These are phyloP conservation scores for Drosophila bocqueti DNA, from an alignment of 1,140 invertebrate species.

Conservation along the genomic window DNA sequence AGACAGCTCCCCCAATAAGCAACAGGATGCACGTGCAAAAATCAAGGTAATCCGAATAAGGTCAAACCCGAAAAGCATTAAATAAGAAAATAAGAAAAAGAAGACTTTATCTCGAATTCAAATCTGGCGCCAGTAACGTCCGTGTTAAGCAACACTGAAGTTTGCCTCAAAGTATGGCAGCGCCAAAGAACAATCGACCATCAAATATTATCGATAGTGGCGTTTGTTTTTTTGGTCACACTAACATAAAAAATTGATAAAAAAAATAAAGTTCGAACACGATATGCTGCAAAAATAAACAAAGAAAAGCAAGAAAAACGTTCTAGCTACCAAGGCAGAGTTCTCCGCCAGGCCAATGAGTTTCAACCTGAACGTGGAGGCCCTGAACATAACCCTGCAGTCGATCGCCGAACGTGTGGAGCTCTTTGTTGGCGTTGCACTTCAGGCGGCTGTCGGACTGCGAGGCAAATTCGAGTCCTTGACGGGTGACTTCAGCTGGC, in stretches of 20 bases:
- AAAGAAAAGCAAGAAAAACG: conserved; percentile 20
- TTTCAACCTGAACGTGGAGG: conserved; percentile 63
- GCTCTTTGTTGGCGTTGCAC: conserved; percentile 67
- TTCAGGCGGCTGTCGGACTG: conserved; percentile 49
- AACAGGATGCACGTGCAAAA: conserved; percentile 47
- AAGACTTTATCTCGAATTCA: conserved; percentile 7
- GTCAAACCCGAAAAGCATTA: conserved; percentile 28
- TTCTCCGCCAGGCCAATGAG: conserved; percentile 49
- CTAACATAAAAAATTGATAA: conserved; percentile 9
- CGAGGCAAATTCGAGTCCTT: conserved; percentile 44
- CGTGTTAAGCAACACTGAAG: not conserved
- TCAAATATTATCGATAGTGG: not conserved
- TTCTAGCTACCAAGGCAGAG: not conserved
- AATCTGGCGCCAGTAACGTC: not conserved
- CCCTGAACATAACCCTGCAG: conserved; percentile 73
- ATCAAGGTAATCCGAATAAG: conserved; percentile 45
- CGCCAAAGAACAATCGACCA: not conserved
- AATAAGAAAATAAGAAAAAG: not conserved
- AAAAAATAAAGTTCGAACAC: conserved; percentile 25
- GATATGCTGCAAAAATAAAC: conserved; percentile 33
- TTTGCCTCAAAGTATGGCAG: not conserved
- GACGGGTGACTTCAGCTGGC: conserved; percentile 56
- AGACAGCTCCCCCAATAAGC: conserved; percentile 32
- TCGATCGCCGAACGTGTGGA: conserved; percentile 70
- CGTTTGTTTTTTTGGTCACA: not conserved